Base-by-base conservation (phyloP, 2,113 vertebrate species). In the Neofelis nebulosa region DNA sequence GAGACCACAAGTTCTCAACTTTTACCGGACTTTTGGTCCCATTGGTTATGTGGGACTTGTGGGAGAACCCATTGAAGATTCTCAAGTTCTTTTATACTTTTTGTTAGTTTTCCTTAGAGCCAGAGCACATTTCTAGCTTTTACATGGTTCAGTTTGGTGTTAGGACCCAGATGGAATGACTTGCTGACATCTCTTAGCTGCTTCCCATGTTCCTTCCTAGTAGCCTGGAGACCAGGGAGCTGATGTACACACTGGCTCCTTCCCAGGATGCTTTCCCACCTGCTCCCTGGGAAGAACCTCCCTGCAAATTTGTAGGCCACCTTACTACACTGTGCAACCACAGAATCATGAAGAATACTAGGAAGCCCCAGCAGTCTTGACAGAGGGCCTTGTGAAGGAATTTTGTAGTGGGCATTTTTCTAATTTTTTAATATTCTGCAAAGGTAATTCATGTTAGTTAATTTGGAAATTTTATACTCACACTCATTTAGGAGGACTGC, bases 321-420 rank as follows among this genome's bases (percentile, higher is more conserved):
- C 18, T 38, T 23, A 27, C 52, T 7, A 13, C 41, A 14, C 41
- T 65, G 87, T 25, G 52, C 25, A 63, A 8, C 25, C 41, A 29
- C 65, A 21, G 68, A 41, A 38, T 36, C 4, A 1, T 2, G 23
- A 16, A 61, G n/a, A 33, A 8, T 52, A 23, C 2, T 0, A 27
- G 31, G 48, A 23, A 68, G 4, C 23, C 2, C 14, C 87, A 18
- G 7, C n/a, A 15, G 36, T 65, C 16, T 38, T 15, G 71, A 31
- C 16, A 57, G 71, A 36, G 14, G 29, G 31, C 57, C 31, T 76
- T 16, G 16, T 11, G 45, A 91, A 78, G 69, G 14, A 19, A 90
- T 21, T 90, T 19, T 74, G 29, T n/a, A 66, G 57, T 65, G 65
- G 78, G 27, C 52, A 2, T 57, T 68, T 89, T 76, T 52, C 45